Evolutionary conservation across 2,113 vertebrate genomes (phyloP).

Genomic region (Aspidoscelis tigris): DNA sequence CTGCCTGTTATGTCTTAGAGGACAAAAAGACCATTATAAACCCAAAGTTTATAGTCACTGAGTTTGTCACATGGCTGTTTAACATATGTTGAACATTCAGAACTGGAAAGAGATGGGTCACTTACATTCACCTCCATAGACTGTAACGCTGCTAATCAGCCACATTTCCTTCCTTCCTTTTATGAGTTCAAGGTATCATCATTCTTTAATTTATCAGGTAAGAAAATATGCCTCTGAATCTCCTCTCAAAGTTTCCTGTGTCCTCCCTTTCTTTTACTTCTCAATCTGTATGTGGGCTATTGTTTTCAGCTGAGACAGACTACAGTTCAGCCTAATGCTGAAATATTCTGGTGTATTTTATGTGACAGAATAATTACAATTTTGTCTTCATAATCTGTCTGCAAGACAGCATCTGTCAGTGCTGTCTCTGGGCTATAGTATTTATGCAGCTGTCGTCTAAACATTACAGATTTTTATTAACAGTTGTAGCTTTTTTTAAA

Average conservation of each 20-base stretch:
- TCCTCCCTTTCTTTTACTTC: too few relatives aligned
- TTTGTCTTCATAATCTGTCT: constrained; percentile 27
- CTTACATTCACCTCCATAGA: neutral
- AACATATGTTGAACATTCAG: neutral
- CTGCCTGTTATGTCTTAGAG: neutral
- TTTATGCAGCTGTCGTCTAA: constrained; percentile 33
- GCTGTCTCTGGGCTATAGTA: constrained; percentile 31
- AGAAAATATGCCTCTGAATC: constrained; percentile 14
- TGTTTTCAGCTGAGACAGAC: constrained; percentile 22
- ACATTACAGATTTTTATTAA: constrained; percentile 6
- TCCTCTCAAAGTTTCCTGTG: constrained; percentile 15
- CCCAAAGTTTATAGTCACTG: neutral
- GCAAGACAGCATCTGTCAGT: constrained; percentile 22
- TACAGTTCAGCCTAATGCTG: neutral
- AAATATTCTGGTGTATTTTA: constrained; percentile 37
- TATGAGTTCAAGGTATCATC: constrained; percentile 18
- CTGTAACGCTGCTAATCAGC: neutral
- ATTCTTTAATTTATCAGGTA: neutral
- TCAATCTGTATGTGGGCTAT: neutral
- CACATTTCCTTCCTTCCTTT: constrained; percentile 28
- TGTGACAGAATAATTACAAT: neutral
- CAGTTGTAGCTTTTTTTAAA: neutral
- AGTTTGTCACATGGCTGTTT: neutral
- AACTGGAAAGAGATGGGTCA: constrained; percentile 8
- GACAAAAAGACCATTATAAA: neutral